Base-by-base conservation (phyloP, 2,797 vertebrate genomes). In the Phrynocephalus forsythii region DNA sequence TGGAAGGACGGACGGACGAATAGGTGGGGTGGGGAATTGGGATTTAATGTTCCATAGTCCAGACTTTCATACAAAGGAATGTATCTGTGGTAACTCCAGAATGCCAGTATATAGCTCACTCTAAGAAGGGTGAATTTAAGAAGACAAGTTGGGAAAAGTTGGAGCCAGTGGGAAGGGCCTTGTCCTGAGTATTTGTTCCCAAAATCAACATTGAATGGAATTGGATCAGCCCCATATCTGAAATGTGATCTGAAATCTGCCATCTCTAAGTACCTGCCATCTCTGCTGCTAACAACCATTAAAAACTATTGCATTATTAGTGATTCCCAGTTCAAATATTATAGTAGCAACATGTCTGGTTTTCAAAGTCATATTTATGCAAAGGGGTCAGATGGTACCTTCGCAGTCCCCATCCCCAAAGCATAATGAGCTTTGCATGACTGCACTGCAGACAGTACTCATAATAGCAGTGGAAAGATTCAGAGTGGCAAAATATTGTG, bases 41-140 rank as follows among this genome's bases (percentile, higher is more conserved):
- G 90, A 90, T 94, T 96, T 94, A 92, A 92, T 91, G 82, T 94
- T 87, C 78, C 91, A 92, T 86, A 91, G 79, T 22, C 80, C 87
- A 83, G 89, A 87, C 88, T 82, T 90, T 91, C 44, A 84, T 90
- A 79, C 87, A 89, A 86, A 85, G 87, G 79, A 88, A 94, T 91
- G 60, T 13, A n/a, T 79, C 81, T 33, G 87, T 0, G 0, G 73
- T 50, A 38, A 69, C 82, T 83, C 73, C 26, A 26, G 56, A 76
- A 50, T 56, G 15, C 48, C 15, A 16, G 33, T 72, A 69, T 80
- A 11, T 80, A 52, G 38, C 13, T 75, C 73, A 33, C 28, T 67
- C n/a, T 67, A 72, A 79, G 78, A 80, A 67, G 63, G 52, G n/a
- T 67, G 16, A 10, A 18, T 66, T n/a, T 38, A 15, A 63, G 44